phyloP scores from a whole-genome alignment of 30 jellyfish, hydroid and myxozoan genomes.

The Aurelia aurita region DNA sequence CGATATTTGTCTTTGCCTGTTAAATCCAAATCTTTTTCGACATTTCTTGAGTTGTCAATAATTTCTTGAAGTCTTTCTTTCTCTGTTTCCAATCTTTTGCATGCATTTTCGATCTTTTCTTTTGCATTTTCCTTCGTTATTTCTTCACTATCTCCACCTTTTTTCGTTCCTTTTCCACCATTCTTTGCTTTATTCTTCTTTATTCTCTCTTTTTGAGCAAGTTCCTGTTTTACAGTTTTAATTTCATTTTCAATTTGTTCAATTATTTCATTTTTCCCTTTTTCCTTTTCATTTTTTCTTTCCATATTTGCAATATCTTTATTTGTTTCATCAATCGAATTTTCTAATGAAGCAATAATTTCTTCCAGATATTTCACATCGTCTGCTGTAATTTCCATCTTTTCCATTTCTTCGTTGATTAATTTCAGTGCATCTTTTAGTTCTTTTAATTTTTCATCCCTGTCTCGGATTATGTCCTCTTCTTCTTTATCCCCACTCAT shows the following conservation, averaged over 20 bases:
- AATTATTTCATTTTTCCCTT: background rate
- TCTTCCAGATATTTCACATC: constrained; percentile 32
- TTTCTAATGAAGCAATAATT: constrained; percentile 25
- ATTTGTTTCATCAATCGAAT: constrained; percentile 29
- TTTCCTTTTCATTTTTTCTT: background rate
- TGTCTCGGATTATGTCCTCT: background rate
- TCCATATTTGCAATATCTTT: constrained; percentile 9
- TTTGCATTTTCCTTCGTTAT: constrained; percentile 23
- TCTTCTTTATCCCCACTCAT: background rate
- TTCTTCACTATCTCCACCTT: background rate
- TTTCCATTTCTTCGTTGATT: constrained; percentile 1
- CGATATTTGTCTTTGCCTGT: background rate
- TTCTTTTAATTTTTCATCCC: background rate
- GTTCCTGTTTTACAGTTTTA: background rate
- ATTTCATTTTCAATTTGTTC: constrained; percentile 41
- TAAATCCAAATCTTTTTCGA: constrained; percentile 11
- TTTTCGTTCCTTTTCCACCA: background rate
- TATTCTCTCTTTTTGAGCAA: background rate
- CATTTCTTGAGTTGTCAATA: background rate
- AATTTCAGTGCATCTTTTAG: constrained; percentile 1
- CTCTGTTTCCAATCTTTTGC: constrained; percentile 29
- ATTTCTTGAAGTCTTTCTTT: constrained; percentile 12
- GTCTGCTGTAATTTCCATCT: background rate
- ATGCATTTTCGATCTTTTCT: constrained; percentile 9
- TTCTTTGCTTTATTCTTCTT: background rate